Percentiles rank a stretch among this genome's conserved stretches.
Conservation (phyloP, 2,113 vertebrate species). For the Jacana jacana region DNA sequence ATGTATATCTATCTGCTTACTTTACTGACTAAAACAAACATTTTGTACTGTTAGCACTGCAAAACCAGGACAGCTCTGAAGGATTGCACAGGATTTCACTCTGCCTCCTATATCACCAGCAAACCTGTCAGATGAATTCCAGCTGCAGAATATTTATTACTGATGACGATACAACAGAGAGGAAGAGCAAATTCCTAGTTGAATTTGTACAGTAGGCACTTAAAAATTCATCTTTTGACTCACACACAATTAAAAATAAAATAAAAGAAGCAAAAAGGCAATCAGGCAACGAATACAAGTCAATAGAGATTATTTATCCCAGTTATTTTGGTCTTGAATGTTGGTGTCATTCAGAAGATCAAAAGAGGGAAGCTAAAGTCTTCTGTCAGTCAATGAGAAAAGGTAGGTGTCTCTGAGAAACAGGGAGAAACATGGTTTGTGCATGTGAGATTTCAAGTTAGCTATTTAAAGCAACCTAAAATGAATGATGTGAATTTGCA, state of each 20-base stretch:
- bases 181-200: neutral
- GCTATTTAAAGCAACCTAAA: neutral
- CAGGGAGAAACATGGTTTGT: accelerated
- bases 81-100: neutral
- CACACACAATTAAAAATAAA: neutral
- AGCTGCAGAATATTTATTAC: neutral
- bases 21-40: neutral
- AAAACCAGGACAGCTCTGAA: neutral
- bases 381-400: neutral
- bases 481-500: neutral
- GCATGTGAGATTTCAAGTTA: neutral
- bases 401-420: neutral
- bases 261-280: accelerated
- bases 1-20: neutral
- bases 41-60: neutral
- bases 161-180: neutral
- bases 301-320: neutral
- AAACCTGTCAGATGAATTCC: neutral
- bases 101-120: neutral
- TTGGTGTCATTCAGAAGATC: neutral
- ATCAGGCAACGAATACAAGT: neutral
- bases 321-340: neutral
- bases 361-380: neutral
- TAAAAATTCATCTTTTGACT: neutral
- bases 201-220: neutral